Conservation (phyloP, 2,113 vertebrate genomes). For the Chaetodon auriga region DNA sequence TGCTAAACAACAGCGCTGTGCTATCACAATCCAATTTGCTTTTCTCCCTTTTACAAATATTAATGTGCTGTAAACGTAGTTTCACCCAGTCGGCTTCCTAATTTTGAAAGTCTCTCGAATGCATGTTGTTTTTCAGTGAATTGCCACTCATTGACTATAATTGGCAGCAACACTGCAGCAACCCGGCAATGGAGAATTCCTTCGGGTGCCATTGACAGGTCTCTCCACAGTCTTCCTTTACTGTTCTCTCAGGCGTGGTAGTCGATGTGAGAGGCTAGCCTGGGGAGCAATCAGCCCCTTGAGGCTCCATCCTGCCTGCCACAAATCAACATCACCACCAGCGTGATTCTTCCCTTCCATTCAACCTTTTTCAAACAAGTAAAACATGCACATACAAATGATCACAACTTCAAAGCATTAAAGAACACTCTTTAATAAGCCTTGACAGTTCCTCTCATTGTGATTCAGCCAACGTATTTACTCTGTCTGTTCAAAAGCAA, state of each 20-base stretch:
- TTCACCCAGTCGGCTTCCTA: background rate
- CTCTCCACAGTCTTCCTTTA: constrained; percentile 40
- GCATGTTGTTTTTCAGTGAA: constrained; percentile 10
- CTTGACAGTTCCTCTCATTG: constrained; percentile 55
- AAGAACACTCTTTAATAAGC: constrained; percentile 27
- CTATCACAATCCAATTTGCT: background rate
- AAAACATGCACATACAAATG: constrained; percentile 61
- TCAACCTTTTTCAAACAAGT: constrained; percentile 35
- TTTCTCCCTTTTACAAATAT: background rate
- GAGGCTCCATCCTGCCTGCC: constrained; percentile 37
- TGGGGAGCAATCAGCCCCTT: constrained; percentile 52
- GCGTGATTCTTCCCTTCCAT: constrained; percentile 18
- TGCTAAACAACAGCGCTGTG: background rate
- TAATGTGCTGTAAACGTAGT: background rate
- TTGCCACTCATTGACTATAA: constrained; percentile 18
- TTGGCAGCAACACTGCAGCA: constrained; percentile 12
- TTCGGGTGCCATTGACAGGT: constrained; percentile 59
- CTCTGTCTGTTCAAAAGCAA: constrained; percentile 26
- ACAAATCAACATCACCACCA: constrained; percentile 46
- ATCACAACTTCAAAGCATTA: constrained; percentile 47
- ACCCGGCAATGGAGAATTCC: background rate
- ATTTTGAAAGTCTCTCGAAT: background rate
- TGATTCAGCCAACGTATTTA: constrained; percentile 57
- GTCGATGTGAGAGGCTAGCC: constrained; percentile 35
- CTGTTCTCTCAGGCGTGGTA: constrained; percentile 48